These are phyloP conservation scores for Phrynocephalus guinanensis DNA, from an alignment of 2,797 vertebrate genomes.

Conservation along the genomic window DNA sequence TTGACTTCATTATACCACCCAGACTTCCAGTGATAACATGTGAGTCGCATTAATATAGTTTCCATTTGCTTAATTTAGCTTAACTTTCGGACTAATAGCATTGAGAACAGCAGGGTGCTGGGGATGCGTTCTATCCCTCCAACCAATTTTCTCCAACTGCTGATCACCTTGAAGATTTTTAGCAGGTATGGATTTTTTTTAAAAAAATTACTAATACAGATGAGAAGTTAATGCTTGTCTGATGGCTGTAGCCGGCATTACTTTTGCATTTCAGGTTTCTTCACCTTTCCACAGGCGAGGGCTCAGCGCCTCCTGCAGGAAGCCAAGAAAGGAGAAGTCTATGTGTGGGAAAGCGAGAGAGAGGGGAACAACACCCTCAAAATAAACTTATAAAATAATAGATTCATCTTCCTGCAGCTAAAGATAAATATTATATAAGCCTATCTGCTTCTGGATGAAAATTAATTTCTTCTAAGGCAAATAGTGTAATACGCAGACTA, in stretches of 20 bases:
- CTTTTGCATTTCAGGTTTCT: constrained; percentile 30
- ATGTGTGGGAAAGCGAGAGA: not conserved
- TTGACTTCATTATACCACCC: constrained; percentile 58
- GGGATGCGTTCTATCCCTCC: not conserved
- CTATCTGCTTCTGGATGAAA: constrained; percentile 78
- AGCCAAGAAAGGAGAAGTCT: constrained; percentile 50
- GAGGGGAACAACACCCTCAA: constrained; percentile 48
- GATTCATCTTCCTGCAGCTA: constrained; percentile 80
- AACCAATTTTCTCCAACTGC: not conserved
- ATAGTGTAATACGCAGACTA: constrained; percentile 77
- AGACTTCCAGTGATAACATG: constrained; percentile 43
- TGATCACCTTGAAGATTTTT: constrained; percentile 31
- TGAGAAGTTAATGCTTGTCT: constrained; percentile 3
- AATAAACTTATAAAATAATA: constrained; percentile 81
- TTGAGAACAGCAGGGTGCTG: constrained; percentile 4
- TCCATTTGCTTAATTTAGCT: constrained; percentile 47
- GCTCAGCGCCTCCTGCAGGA: constrained; percentile 69
- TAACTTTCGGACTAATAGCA: constrained; percentile 38
- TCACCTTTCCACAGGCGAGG: constrained; percentile 31
- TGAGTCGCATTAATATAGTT: constrained; percentile 60
- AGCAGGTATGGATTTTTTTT: not conserved
- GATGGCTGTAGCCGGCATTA: not conserved
- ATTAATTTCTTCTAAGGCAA: constrained; percentile 85
- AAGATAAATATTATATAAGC: constrained; percentile 87
- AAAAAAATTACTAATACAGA: not conserved